A percentile compares a stretch with the other conserved stretches of the same genome.
Evolutionary conservation across 2,113 vertebrate species (phyloP).

Genomic region (Ptilonorhynchus violaceus): DNA sequence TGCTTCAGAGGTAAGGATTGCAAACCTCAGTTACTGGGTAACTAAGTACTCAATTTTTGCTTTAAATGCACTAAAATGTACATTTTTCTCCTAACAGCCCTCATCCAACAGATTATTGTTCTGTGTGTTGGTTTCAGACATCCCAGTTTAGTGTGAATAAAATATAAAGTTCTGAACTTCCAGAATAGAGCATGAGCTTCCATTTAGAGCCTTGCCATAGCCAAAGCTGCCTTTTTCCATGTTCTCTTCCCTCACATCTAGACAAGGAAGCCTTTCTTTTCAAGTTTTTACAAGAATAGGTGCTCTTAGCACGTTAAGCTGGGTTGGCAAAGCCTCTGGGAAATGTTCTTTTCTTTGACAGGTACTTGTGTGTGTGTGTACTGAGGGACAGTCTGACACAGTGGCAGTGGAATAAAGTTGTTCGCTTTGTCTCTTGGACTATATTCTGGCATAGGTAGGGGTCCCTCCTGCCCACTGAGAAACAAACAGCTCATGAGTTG

Average conservation of each 20-base stretch:
- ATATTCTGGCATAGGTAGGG: background rate
- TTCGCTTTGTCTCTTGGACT: background rate
- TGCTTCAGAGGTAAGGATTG: conserved; percentile 85
- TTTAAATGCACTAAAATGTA: background rate
- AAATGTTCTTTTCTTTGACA: background rate
- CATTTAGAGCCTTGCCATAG: background rate
- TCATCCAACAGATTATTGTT: background rate
- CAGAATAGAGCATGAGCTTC: background rate
- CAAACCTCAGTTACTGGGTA: background rate
- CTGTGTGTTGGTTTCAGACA: background rate
- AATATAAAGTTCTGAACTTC: background rate
- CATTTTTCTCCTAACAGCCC: background rate
- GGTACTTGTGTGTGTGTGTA: background rate
- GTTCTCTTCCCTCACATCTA: background rate
- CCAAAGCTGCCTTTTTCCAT: background rate
- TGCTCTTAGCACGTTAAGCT: background rate
- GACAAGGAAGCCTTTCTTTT: background rate
- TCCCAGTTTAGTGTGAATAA: background rate
- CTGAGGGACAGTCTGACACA: background rate
- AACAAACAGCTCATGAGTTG: background rate
- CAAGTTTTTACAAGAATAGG: background rate
- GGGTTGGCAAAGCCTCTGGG: background rate
- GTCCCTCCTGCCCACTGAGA: background rate
- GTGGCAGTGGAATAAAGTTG: background rate
- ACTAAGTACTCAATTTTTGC: background rate